Evolutionary conservation across 92 coral and sea anemone species (phyloP), one percentile per base, ranked within the genome.

Genomic region (Zoanthus gigantus): DNA sequence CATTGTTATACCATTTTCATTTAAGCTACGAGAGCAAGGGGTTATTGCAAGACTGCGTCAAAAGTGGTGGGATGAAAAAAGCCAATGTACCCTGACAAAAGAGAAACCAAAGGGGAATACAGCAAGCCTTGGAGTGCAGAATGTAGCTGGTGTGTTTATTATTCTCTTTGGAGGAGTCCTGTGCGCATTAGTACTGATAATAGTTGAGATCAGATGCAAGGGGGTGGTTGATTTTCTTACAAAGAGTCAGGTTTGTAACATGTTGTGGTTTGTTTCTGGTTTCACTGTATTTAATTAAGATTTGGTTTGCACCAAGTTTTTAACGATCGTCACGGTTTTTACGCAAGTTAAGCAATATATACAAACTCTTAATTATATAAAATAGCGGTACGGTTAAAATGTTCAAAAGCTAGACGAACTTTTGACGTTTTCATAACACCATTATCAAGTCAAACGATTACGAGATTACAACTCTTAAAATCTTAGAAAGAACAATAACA

Each of bases 51-150:
- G 42, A 18, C 63, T 89, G 0, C 94, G 98, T 46, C 79, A 77
- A 57, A 88, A 80, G 15, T 95, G 99, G 98, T 97, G 99, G 99
- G 96, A 95, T 30, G 97, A 97, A 5, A 88, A 95, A n/a, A 92
- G 97, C 32, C 90, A 97, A 54, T 97, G 99, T 61, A 83, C 92
- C 3, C 86, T 44, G 32, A 90, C 14, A 47, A 17, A 91, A 9
- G n/a, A 67, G 29, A 9, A 67, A 67, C 72, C 72, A 67, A 23
- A 31, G 29, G 12, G 37, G 2, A 67, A 67, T 28, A 97, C 99
- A 7, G 88, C 88, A 28, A 92, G 96, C 47, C 95, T 97, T 23
- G 97, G 91, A 3, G 85, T 97, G 4, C 71, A 97, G 93, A 97
- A 94, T 90, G 83, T 97, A 87, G 99, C 97, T 7, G 99, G 99